These are phyloP conservation scores for Heliconius nattereri DNA, from an alignment of 1,140 invertebrate genomes.

Conservation along the genomic window DNA sequence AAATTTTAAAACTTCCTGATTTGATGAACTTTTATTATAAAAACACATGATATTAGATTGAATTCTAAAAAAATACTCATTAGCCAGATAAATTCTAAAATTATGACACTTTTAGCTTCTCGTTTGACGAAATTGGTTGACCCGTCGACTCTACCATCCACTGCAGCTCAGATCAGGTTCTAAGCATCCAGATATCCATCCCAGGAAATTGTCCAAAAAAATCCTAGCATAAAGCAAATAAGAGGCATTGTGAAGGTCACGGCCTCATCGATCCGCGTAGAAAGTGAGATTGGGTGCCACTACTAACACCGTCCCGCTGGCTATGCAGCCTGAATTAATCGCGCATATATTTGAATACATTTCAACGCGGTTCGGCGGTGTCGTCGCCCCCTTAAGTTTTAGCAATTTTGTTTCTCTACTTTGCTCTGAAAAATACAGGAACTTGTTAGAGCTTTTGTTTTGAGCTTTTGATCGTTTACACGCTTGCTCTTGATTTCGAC, in stretches of 20 bases:
- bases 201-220: conserved; percentile 40
- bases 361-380: conserved; percentile 76
- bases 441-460: conserved; percentile 5
- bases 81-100: background rate
- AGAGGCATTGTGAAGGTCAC: conserved; percentile 77
- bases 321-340: conserved; percentile 84
- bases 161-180: background rate
- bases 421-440: conserved; percentile 9
- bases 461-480: background rate
- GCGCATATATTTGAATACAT: conserved; percentile 86
- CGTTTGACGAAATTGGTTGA: background rate
- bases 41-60: no score
- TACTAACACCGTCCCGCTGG: conserved; percentile 80
- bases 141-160: background rate
- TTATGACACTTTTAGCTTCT: background rate
- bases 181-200: background rate
- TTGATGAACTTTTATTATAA: background rate
- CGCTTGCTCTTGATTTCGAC: background rate
- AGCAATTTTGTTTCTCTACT: conserved; percentile 67
- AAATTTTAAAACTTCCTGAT: background rate
- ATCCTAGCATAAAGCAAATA: conserved; percentile 70
- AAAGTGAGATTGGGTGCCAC: conserved; percentile 79
- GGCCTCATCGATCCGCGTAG: conserved; percentile 79
- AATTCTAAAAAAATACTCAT: background rate
- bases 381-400: conserved; percentile 79